Evolutionary conservation across 2,113 vertebrate genomes (phyloP), one percentile per base, ranked within the genome.

Genomic region (Paramormyrops kingsleyae): DNA sequence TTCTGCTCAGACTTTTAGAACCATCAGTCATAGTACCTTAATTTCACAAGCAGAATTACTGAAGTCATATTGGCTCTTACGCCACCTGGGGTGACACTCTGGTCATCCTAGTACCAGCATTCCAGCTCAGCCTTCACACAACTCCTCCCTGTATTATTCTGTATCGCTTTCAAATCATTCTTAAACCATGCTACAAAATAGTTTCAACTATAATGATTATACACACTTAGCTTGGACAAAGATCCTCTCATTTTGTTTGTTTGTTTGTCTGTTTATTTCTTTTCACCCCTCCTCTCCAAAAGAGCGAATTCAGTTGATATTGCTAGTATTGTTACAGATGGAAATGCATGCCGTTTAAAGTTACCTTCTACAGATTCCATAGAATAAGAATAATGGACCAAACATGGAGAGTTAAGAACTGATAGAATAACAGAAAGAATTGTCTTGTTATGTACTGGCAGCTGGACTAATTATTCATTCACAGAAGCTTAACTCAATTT

Each of bases 1-100:
- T 74, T 62, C 46, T 46, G 19, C 39, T 62, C 56, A 85, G 53
- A 66, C 83, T 66, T 89, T 85, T 42, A 85, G 44, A 85, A 89
- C 46, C 50, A 42, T 85, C 83, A 50, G 50, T 53, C 52, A 59
- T 84, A 35, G 50, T 19, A 4, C 9, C 52, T 10, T 49, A 66
- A 49, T 49, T 89, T 83, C 35, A 84, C 39, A 47, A 70, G 13
- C 7, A 21, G 49, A 83, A 44, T 83, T 21, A 56, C 17, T 52
- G 49, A 35, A 89, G 44, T 59, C 15, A 19, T 89, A 70, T 49
- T 7, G 6, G 10, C 42, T 35, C 39, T 31, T n/a, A 66, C 47
- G 31, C 83, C 62, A 83, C 10, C 17, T 49, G 39, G 24, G 83
- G 15, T 80, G 35, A 80, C 31, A 39, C 17, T 80, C 35, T 80